These are phyloP conservation scores for Chloroceryle inda DNA, from an alignment of 2,797 vertebrate genomes.

Conservation along the genomic window DNA sequence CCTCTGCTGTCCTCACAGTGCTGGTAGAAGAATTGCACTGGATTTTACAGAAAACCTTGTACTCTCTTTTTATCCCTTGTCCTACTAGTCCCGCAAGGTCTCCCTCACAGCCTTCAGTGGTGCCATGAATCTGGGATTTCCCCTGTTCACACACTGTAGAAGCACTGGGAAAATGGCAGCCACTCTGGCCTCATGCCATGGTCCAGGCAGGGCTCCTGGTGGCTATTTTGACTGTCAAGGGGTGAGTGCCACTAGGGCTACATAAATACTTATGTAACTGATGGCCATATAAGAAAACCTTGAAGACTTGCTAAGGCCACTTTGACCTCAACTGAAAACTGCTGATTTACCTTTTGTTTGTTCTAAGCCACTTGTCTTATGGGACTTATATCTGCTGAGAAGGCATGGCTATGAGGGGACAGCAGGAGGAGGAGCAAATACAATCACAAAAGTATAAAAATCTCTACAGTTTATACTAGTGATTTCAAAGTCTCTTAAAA, in stretches of 20 bases:
- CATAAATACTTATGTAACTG: background rate
- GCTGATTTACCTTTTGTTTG: background rate
- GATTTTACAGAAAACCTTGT: background rate
- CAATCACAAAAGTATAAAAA: background rate
- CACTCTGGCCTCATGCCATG: background rate
- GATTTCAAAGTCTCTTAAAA: background rate
- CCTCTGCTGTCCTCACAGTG: background rate
- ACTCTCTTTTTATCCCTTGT: background rate
- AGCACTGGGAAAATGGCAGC: background rate
- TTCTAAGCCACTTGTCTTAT: background rate
- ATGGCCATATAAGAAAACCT: background rate
- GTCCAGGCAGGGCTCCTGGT: fast-evolving
- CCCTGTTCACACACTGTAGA: background rate
- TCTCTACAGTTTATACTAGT: background rate
- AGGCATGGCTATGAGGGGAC: background rate
- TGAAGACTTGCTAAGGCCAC: background rate
- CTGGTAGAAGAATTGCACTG: background rate
- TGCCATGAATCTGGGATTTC: background rate
- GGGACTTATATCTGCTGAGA: background rate
- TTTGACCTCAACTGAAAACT: background rate
- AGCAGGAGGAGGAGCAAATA: background rate
- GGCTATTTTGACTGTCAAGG: background rate
- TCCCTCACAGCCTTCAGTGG: background rate
- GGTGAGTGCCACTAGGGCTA: background rate
- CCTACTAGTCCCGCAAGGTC: background rate